Evolutionary conservation across 2,797 vertebrate species (phyloP), one percentile per base, ranked within the genome.

Genomic region (Echeneis naucrates): DNA sequence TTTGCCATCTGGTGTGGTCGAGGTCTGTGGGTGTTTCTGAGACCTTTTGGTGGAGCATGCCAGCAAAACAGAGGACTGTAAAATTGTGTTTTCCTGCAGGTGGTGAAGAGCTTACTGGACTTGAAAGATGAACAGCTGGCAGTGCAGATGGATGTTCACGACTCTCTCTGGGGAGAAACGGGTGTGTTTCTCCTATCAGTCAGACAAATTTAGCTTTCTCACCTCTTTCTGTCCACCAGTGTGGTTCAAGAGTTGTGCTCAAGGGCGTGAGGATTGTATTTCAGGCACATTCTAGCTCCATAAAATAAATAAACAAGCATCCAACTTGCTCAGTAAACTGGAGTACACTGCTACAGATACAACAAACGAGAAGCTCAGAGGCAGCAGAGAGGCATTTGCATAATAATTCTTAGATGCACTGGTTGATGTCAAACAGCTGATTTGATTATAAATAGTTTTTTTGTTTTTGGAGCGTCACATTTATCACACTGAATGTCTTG

Each of bases 91-190:
- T 82, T 70, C 69, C 78, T 87, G 85, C 95, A 99, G 98, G 97
- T 98, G 88, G 94, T 98, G 91, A 94, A 83, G 86, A 95, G 94
- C 88, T 90, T 99, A 92, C 89, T 99, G 92, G 89, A 94, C 60
- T 78, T 93, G 77, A 95, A 92, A 82, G 95, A 94, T 82, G 96
- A 97, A 59, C 93, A 95, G 65, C 87, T 93, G 83, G 91, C 88
- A 30, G 79, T 97, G 88, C 96, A 99, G 87, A 94, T 98, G 90
- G 96, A 98, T 61, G 93, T 92, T 85, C 96, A 95, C 24, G 98
- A 99, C 91, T 94, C 95, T 13, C 91, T 99, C 86, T 99, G 98
- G 98, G 98, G 98, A 94, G 98, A 99, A 95, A 99, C 98, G 89
- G 97, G 98, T 99, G 95, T 72, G 84, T 90, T 83, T 85, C 78